phyloP scores from a whole-genome alignment of 1,140 invertebrate species.

The Heliconius nattereri region DNA sequence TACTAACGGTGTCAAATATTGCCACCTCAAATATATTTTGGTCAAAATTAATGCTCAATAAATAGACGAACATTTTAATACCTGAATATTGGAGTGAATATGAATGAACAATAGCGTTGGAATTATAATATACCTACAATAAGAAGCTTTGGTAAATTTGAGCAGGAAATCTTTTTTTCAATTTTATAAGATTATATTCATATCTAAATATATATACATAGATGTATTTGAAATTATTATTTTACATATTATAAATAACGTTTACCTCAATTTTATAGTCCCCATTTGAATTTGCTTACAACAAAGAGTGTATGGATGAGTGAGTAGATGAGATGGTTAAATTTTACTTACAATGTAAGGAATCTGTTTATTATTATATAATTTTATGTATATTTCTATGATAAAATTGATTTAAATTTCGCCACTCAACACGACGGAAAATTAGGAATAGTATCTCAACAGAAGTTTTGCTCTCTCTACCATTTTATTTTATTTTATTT shows the following conservation, averaged over 20 bases:
- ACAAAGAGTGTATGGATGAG: neutral
- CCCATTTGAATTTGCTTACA: neutral
- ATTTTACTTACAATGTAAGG: neutral
- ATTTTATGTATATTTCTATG: neutral
- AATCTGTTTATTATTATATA: neutral
- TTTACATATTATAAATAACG: neutral
- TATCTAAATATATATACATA: neutral
- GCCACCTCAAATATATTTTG: too few species aligned
- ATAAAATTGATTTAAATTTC: neutral
- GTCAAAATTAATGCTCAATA: too few species aligned
- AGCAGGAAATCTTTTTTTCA: too few species aligned
- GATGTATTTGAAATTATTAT: neutral
- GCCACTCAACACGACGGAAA: neutral
- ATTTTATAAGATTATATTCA: too few species aligned
- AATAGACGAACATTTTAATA: too few species aligned
- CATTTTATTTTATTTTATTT: slow-evolving; percentile 11
- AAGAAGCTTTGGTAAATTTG: too few species aligned
- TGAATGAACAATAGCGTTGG: too few species aligned
- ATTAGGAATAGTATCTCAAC: too few species aligned
- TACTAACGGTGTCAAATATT: too few species aligned
- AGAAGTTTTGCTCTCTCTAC: too few species aligned
- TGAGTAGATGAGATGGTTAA: neutral
- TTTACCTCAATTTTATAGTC: neutral
- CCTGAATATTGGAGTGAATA: too few species aligned
- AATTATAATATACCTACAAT: too few species aligned